Evolutionary conservation across 2,888 invertebrate species (phyloP), one percentile per base, ranked within the genome.

Genomic region (Adineta ricciae): DNA sequence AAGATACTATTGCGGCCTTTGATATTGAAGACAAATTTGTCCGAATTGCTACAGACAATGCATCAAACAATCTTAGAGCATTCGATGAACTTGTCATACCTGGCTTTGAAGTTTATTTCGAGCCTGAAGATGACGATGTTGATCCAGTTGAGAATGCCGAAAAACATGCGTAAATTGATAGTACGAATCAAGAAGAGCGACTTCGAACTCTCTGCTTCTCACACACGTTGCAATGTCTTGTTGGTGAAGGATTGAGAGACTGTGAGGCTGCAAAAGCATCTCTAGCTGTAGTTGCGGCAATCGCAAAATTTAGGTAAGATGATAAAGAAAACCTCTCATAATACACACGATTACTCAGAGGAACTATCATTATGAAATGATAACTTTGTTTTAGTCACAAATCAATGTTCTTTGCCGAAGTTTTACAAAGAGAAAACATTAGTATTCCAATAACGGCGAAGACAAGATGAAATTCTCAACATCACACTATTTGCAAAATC

Each of bases 21-120:
- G 72, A 52, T 19, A 36, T 85, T 4, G 56, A 52, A 27, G 52
- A 46, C 9, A 83, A 64, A 49, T 21, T 85, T 11, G 27, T 78
- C 1, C 41, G 54, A 9, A 36, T 83, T 32, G 52, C 83, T 24
- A 85, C 85, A 32, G 85, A 83, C 49, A 85, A 83, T 36, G 85
- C 83, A 2, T 19, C 64, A 19, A 85, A 83, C 36, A 85, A 83
- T 32, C 19, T 85, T 1, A 64, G 54, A 36, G 83, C 83, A n/a
- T 85, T 85, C 83, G 72, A n/a, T 38, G 82, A 83, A 24, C 85
- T 83, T 41, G 85, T 83, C 24, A 41, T 83, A 32, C 46, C 32
- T 3, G 54, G 14, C 24, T 38, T 83, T 24, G 78, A n/a, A 36
- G 36, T 27, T 64, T 56, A 72, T 36, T 72, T 72, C 11, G 72